Evolutionary conservation across 2,113 vertebrate genomes (phyloP), one percentile per base, ranked within the genome.

Genomic region (Tauraco erythrolophus): DNA sequence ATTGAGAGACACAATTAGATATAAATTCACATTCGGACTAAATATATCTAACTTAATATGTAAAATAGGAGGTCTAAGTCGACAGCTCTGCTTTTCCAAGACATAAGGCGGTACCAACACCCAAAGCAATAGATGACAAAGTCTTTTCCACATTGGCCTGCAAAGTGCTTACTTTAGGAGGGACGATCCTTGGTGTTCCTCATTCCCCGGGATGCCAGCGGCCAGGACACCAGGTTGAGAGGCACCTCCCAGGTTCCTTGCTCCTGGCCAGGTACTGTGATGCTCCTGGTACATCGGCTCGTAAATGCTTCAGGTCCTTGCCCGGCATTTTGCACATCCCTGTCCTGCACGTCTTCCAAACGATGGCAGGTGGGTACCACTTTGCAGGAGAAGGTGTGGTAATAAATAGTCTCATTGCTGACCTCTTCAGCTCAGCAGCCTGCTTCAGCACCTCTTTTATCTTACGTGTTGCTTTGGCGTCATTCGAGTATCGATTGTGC

Each of bases 321-420:
- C 33, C n/a, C 60, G 19, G 58, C 17, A 2, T 14, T 25, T 18
- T 19, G 31, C 41, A 13, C 3, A 1, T 12, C 68, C 18, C 1
- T 33, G 24, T 35, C 51, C 61, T 71, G 60, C 70, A 3, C 37
- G 1, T 14, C 25, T 43, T 25, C 50, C 57, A 37, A 2, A 16
- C 53, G 9, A 1, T 0, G 2, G 25, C 22, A 68, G 35, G 9
- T 16, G 77, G 27, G 50, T 5, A 9, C 41, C 37, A 53, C 21
- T 33, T 33, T 78, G 50, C 74, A 50, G 69, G 58, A 77, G 69
- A 15, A 45, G 25, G 33, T 14, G 7, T n/a, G 61, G 58, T 24
- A 4, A 0, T 3, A 19, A 13, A 18, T 25, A 35, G 11, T 33
- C 71, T 83, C 53, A 5, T 30, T 2, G 2, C 72, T 78, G 72